Percentiles rank a stretch among this genome's conserved stretches.
Evolutionary conservation across 2,797 vertebrate species (phyloP).

Genomic region (Mycteria americana): DNA sequence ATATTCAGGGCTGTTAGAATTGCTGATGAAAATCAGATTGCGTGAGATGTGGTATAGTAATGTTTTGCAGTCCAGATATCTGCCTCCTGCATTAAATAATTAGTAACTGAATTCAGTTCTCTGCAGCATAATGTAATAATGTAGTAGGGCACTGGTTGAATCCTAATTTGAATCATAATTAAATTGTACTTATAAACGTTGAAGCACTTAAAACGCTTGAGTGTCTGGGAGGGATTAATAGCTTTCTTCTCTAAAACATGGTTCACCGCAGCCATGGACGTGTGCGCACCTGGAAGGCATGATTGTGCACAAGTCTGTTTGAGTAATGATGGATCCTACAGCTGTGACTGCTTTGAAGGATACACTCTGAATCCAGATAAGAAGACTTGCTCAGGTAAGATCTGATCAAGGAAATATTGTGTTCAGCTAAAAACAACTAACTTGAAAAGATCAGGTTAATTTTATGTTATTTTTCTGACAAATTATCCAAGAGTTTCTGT

Average conservation of each 20-base stretch:
- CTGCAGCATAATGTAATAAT: not conserved
- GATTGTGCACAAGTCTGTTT: constrained; percentile 87
- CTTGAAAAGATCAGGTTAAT: not conserved
- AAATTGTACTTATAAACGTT: not conserved
- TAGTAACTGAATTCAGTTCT: not conserved
- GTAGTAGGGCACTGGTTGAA: not conserved
- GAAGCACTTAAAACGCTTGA: not conserved
- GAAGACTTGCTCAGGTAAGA: constrained; percentile 87
- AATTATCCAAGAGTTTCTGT: not conserved
- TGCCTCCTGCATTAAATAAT: not conserved
- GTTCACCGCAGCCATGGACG: constrained; percentile 41
- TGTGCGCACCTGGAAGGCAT: constrained; percentile 80
- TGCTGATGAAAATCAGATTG: not conserved
- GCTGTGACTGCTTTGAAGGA: constrained; percentile 83
- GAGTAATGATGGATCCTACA: constrained; percentile 74
- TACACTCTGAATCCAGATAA: constrained; percentile 82
- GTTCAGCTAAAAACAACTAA: not conserved
- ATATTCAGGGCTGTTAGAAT: not conserved
- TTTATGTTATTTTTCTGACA: not conserved
- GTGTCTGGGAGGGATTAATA: not conserved
- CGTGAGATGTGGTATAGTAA: not conserved
- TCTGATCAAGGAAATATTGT: not conserved
- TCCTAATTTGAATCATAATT: not conserved
- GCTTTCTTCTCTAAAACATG: not conserved
- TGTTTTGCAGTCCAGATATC: not conserved